Evolutionary conservation across 2,113 vertebrate species (phyloP), one percentile per base, ranked within the genome.

Genomic region (Uria lomvia): DNA sequence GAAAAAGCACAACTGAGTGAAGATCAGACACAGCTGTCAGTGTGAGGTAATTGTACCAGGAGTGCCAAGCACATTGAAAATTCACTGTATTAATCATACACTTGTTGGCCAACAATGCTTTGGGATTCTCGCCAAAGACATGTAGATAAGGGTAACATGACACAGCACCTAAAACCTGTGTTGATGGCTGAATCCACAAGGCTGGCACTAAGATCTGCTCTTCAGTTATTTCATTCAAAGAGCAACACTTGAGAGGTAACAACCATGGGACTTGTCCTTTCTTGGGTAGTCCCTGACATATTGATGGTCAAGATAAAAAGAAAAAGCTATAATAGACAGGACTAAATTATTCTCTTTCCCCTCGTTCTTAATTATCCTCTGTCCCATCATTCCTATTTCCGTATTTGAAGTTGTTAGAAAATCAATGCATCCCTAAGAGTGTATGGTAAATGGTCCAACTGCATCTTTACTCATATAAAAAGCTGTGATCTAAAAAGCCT

Each of bases 21-120:
- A 94, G 96, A 98, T 97, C 94, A 97, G 85, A 90, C 75, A 94
- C 95, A 98, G 96, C 96, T 97, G 93, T 94, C 89, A 92, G 59
- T 59, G 62, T 97, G 91, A 97, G 88, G 90, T 92, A 94, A 96
- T 23, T 90, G 87, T 30, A 67, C 56, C 88, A 84, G 77, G 70
- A 80, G 81, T 91, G 92, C 87, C 93, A 98, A 97, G 45, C 71
- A 96, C 58, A 94, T 55, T 73, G 43, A 97, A 88, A 95, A 95
- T 85, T 66, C 78, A 93, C 90, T 88, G 34, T 74, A 94, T 84
- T 96, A 74, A 95, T 85, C 63, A 92, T 65, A 79, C 26, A 97
- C 70, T 92, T 95, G 95, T 66, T 96, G 90, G 92, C 74, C 94
- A 91, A 85, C 56, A 95, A 82, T 62, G 66, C 89, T 86, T 89